Conservation (phyloP, 2,888 invertebrate species). For the Macrophya annulata region DNA sequence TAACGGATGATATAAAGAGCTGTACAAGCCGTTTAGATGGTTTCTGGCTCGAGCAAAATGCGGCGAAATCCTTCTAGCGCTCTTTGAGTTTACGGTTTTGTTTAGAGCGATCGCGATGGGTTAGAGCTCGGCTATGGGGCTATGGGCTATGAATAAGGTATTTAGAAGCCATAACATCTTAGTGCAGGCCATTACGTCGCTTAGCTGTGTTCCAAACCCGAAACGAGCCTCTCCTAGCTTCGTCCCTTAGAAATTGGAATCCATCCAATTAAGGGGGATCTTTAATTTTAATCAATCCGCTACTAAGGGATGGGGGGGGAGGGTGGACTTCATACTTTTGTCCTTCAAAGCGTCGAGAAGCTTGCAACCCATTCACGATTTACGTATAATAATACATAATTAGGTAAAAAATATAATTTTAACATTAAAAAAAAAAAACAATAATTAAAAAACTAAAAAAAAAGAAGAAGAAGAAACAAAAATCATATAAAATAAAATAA, state of each 20-base stretch:
- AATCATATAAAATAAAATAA: not conserved
- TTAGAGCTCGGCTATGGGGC: constrained; percentile 31
- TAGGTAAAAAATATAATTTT: not conserved
- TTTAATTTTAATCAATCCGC: constrained; percentile 32
- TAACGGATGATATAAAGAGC: not conserved
- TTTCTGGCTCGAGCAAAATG: not conserved
- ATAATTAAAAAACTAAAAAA: too few relatives aligned
- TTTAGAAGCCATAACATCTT: constrained; percentile 59
- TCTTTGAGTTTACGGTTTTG: constrained; percentile 54
- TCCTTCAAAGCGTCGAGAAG: constrained; percentile 27
- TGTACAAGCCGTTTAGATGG: constrained; percentile 4
- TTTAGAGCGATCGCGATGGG: constrained; percentile 47
- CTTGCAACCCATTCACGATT: not conserved
- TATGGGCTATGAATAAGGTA: constrained; percentile 59
- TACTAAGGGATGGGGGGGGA: not conserved
- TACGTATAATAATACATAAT: not conserved
- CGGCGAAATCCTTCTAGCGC: constrained; percentile 29
- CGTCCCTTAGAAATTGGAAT: constrained; percentile 11
- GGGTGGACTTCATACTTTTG: constrained; percentile 12
- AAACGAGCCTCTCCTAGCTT: constrained; percentile 21
- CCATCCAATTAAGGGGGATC: constrained; percentile 42
- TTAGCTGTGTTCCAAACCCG: constrained; percentile 28
- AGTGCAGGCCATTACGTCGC: constrained; percentile 55
- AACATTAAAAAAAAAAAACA: not conserved
- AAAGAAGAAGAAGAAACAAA: too few relatives aligned